Evolutionary conservation across 2,888 invertebrate genomes (phyloP), one percentile per base, ranked within the genome.

Genomic region (Mimas tiliae): DNA sequence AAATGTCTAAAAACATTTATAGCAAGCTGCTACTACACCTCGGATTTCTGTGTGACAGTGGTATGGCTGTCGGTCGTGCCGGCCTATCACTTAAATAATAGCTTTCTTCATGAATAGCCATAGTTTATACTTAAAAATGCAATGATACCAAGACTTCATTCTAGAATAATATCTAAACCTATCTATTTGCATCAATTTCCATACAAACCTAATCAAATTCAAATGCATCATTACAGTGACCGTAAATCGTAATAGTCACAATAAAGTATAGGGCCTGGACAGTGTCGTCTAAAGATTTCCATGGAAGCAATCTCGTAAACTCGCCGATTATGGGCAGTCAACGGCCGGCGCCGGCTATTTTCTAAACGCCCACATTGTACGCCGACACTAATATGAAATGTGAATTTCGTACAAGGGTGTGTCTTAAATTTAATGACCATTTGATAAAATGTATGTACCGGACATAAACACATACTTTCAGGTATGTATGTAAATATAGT

Each of bases 291-390:
- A 12, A 16, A 58, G 58, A 42, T 58, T 67, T 62, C 65, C 62
- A 42, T 63, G 53, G 64, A 7, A 68, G 65, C 68, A 66, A 69
- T 69, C 14, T 62, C 14, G 62, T 63, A 14, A 45, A 48, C 8
- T 27, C 48, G 62, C 27, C 47, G n/a, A 63, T 47, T 63, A 45
- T 16, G 21, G 19, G 14, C 63, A 19, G 53, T 51, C 45, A 50
- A 47, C 58, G 50, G 45, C 53, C 58, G 38, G 38, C 38, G 16
- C 19, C 33, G 27, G 21, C 55, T 69, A 52, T 74, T 70, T 72
- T 75, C 73, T 71, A 64, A 53, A 64, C 74, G 67, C 84, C 86
- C 78, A 83, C 86, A 71, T 75, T 42, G 53, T 65, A 34, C 42
- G n/a, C 16, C n/a, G 38, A 48, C 65, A 58, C 19, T 50, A 65